A percentile compares a stretch with the other conserved stretches of the same genome.
Evolutionary conservation across 2,113 vertebrate species (phyloP).

Genomic region (Sturnus vulgaris): DNA sequence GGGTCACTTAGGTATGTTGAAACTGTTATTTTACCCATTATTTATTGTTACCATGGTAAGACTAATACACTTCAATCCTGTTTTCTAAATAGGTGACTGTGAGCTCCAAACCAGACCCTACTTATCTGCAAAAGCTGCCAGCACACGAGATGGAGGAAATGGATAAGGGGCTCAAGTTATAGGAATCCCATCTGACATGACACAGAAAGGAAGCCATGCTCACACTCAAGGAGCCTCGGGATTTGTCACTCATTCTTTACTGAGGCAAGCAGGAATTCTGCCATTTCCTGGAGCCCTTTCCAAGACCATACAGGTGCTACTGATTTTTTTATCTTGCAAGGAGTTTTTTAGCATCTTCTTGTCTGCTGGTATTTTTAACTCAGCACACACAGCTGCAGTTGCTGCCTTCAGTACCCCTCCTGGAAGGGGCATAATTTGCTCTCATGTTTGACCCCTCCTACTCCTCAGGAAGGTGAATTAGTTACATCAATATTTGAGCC

Average conservation of each 20-base stretch:
- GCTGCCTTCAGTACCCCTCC: neutral
- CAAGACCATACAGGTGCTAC: neutral
- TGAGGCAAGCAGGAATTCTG: neutral
- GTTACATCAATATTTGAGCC: neutral
- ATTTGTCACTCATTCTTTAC: neutral
- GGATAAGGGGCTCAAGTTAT: neutral
- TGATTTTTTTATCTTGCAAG: neutral
- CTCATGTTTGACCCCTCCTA: neutral
- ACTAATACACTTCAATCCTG: neutral
- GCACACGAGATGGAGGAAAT: neutral
- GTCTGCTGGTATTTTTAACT: neutral
- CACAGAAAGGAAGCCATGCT: neutral
- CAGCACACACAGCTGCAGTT: fast-evolving
- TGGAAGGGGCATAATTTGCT: neutral
- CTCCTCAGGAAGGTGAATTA: neutral
- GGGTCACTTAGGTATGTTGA: fast-evolving
- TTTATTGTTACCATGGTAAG: neutral
- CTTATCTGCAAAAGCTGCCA: neutral
- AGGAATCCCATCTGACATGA: neutral
- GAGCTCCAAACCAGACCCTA: neutral
- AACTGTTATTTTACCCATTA: neutral
- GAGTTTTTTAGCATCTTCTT: neutral
- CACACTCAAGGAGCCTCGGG: fast-evolving
- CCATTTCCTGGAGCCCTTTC: neutral
- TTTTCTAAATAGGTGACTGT: neutral